These are phyloP conservation scores for Aporophyla lueneburgensis DNA, from an alignment of 2,888 invertebrate species.

Conservation along the genomic window DNA sequence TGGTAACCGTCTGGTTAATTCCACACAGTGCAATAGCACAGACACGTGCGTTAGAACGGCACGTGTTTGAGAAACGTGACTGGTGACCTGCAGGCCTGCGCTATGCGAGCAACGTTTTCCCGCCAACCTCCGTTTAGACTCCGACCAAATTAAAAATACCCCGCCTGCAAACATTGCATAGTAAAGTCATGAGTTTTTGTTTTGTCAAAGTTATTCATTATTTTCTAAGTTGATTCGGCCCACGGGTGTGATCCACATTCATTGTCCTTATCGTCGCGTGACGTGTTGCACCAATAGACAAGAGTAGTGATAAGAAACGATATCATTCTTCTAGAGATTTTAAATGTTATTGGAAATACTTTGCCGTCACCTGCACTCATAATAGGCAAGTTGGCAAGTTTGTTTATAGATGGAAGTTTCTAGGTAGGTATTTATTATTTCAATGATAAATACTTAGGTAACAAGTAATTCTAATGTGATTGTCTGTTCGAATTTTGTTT, in stretches of 20 bases:
- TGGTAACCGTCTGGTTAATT: slow-evolving; percentile 49
- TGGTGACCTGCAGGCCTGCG: slow-evolving; percentile 62
- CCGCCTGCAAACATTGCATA: not conserved
- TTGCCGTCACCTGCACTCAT: not conserved
- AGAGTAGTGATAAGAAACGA: slow-evolving; percentile 26
- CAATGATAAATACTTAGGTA: slow-evolving; percentile 5
- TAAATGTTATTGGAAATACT: slow-evolving; percentile 10
- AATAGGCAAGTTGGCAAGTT: not conserved
- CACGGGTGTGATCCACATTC: slow-evolving; percentile 57
- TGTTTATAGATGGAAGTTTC: slow-evolving; percentile 3
- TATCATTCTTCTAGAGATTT: slow-evolving; percentile 19
- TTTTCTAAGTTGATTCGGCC: slow-evolving; percentile 43
- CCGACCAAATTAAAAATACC: slow-evolving; percentile 63
- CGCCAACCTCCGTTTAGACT: slow-evolving; percentile 50
- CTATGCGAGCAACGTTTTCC: slow-evolving; percentile 69
- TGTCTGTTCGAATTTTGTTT: slow-evolving; percentile 16
- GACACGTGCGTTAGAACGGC: slow-evolving; percentile 76
- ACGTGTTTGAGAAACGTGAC: slow-evolving; percentile 82
- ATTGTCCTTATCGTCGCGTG: slow-evolving; percentile 38
- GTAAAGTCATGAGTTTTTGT: slow-evolving; percentile 1
- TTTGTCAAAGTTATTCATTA: slow-evolving; percentile 51
- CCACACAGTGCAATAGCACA: slow-evolving; percentile 55
- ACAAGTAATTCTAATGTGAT: not conserved
- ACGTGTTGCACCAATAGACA: slow-evolving; percentile 37
- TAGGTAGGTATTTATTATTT: slow-evolving; percentile 7